Evolutionary conservation across 2,888 invertebrate genomes (phyloP).

Genomic region (Brachypterus glaber): DNA sequence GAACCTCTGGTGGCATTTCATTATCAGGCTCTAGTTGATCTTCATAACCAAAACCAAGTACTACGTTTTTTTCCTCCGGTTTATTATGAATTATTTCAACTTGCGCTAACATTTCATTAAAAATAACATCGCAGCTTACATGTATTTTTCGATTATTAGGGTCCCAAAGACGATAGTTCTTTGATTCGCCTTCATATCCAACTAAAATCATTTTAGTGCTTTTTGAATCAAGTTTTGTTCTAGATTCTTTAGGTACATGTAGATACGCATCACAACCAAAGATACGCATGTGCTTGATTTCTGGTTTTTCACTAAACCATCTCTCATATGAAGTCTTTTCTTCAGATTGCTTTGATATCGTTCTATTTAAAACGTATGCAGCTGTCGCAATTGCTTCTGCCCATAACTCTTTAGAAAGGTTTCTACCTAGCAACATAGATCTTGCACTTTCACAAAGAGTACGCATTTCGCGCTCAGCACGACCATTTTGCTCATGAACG

Average conservation of each 20-base stretch:
- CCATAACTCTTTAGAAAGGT: constrained; percentile 29
- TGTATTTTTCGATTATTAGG: constrained; percentile 17
- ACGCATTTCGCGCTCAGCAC: constrained; percentile 10
- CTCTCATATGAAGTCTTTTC: constrained; percentile 20
- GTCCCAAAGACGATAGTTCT: constrained; percentile 23
- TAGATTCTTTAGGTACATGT: constrained; percentile 9
- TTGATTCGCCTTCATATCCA: constrained; percentile 15
- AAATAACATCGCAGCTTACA: constrained; percentile 23
- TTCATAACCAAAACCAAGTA: neutral
- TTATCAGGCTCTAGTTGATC: neutral
- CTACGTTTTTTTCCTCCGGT: neutral
- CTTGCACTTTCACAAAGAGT: constrained; percentile 22
- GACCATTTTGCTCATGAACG: constrained; percentile 13
- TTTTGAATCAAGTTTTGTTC: constrained; percentile 16
- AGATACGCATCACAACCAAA: constrained; percentile 19
- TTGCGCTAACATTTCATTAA: too few species aligned
- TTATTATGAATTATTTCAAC: constrained; percentile 12
- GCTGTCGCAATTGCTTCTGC: constrained; percentile 33
- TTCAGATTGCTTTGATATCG: constrained; percentile 5
- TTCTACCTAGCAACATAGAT: constrained; percentile 27
- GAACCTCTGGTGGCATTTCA: neutral
- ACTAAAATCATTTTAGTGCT: constrained; percentile 14
- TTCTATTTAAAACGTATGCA: constrained; percentile 24
- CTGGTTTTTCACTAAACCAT: constrained; percentile 17
- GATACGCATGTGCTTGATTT: constrained; percentile 15